Conservation (phyloP, 2,113 vertebrate species). For the Thamnaconus septentrionalis region DNA sequence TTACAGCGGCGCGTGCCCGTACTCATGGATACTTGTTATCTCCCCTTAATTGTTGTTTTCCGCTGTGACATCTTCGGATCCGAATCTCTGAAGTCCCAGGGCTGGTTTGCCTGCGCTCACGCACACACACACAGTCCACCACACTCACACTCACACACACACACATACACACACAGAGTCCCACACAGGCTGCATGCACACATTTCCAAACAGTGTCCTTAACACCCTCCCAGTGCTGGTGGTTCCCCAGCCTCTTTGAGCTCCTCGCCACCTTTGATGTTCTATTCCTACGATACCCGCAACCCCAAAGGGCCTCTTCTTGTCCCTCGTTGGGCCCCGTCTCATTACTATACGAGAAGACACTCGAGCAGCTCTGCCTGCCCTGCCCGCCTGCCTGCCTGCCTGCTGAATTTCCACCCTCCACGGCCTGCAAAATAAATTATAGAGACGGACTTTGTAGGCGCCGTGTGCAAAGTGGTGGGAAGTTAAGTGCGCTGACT, state of each 20-base stretch:
- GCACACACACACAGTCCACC: conserved; percentile 19
- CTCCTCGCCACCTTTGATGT: conserved; percentile 49
- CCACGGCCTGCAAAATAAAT: conserved; percentile 28
- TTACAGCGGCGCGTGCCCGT: conserved; percentile 34
- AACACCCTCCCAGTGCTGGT: conserved; percentile 47
- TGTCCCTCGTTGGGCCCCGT: conserved; percentile 38
- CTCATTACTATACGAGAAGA: conserved; percentile 53
- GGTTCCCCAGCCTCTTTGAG: conserved; percentile 37
- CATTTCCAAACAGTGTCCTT: conserved; percentile 40
- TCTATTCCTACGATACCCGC: conserved; percentile 43
- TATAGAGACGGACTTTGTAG: conserved; percentile 9
- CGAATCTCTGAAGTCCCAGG: conserved; percentile 46
- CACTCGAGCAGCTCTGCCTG: conserved; percentile 15
- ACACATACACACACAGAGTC: conserved; percentile 17
- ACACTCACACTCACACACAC: conserved; percentile 24
- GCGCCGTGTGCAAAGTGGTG: conserved; percentile 4
- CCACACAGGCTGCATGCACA: conserved; percentile 6
- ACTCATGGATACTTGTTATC: conserved; percentile 35
- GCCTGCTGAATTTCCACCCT: conserved; percentile 34
- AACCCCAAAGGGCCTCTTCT: conserved; percentile 39
- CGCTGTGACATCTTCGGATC: conserved; percentile 46
- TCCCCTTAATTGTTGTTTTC: conserved; percentile 62
- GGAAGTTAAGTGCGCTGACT: not conserved
- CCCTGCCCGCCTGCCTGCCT: conserved; percentile 14
- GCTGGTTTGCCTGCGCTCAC: conserved; percentile 13